Percentiles rank a stretch among this genome's conserved stretches.
phyloP scores from a whole-genome alignment of 2,888 invertebrate genomes.

The Anorthoa munda region DNA sequence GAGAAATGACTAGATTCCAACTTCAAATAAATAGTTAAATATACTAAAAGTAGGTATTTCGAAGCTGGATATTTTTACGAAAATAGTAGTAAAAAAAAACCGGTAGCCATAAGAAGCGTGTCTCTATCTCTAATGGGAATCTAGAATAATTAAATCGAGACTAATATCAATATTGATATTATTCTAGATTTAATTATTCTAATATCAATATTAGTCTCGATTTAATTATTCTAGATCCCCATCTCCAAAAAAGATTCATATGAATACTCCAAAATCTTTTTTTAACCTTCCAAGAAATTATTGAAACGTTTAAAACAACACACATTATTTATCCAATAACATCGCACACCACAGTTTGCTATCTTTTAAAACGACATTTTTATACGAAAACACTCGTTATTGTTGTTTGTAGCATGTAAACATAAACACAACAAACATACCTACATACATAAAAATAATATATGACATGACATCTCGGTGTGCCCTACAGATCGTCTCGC shows the following conservation, averaged over 20 bases:
- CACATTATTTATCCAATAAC: slow-evolving; percentile 7
- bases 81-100: background rate
- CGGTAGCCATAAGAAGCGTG: background rate
- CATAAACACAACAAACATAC: slow-evolving; percentile 46
- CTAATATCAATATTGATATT: background rate
- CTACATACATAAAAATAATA: slow-evolving; percentile 8
- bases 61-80: background rate
- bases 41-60: too few relatives aligned
- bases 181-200: too few relatives aligned
- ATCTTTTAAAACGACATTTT: slow-evolving; percentile 57
- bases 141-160: slow-evolving; percentile 4
- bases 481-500: slow-evolving; percentile 51
- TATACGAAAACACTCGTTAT: slow-evolving; percentile 56
- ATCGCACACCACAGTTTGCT: slow-evolving; percentile 28
- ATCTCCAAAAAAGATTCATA: too few relatives aligned
- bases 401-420: slow-evolving; percentile 54
- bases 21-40: too few relatives aligned
- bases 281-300: slow-evolving; percentile 1
- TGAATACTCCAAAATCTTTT: background rate
- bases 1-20: background rate
- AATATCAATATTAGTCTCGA: background rate
- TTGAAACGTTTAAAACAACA: background rate
- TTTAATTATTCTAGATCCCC: slow-evolving; percentile 3
- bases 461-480: slow-evolving; percentile 50
- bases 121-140: background rate